Evolutionary conservation across 2,797 vertebrate genomes (phyloP), one percentile per base, ranked within the genome.

Genomic region (Lithobates sylvaticus): DNA sequence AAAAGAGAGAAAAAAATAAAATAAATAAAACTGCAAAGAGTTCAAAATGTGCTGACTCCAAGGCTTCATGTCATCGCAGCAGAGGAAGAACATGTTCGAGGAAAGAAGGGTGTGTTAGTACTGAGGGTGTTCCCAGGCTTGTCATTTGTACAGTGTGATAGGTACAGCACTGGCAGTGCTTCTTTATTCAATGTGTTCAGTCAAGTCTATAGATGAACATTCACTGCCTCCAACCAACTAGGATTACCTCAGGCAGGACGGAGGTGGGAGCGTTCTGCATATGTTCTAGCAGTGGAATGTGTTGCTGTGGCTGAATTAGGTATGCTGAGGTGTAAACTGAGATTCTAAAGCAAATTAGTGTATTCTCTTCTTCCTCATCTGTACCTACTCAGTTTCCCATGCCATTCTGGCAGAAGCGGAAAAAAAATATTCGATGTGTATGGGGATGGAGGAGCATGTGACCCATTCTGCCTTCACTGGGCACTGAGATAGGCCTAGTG

Each of bases 101-200:
- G 58, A 44, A 68, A 65, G 54, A 21, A 85, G 58, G 84, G 77
- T 58, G 84, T 68, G 84, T 26, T 7, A 10, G 76, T 79, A 27
- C 58, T 29, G 3, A 47, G 39, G 42, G 76, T 61, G 82, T 84
- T 69, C 29, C 61, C 34, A 16, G 39, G 13, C 64, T 67, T 32
- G 75, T 85, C 54, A 85, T 72, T 44, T 58, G 42, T 75, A 81
- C 77, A 68, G 69, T 50, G 21, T 13, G 75, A 47, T 61, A 15
- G 67, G 75, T 23, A 44, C 68, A 72, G 76, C 27, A 79, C 84
- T 75, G 71, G 10, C 3, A 67, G 84, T 85, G 70, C 61, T 75
- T 54, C 50, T 36, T 47, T 8, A 5, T 76, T 23, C 70, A 67
- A 23, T 75, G 47, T 81, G 78, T 79, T 61, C 71, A 21, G 71